Conservation (phyloP, 64 coral and sea anemone species). For the Montipora cactus region DNA sequence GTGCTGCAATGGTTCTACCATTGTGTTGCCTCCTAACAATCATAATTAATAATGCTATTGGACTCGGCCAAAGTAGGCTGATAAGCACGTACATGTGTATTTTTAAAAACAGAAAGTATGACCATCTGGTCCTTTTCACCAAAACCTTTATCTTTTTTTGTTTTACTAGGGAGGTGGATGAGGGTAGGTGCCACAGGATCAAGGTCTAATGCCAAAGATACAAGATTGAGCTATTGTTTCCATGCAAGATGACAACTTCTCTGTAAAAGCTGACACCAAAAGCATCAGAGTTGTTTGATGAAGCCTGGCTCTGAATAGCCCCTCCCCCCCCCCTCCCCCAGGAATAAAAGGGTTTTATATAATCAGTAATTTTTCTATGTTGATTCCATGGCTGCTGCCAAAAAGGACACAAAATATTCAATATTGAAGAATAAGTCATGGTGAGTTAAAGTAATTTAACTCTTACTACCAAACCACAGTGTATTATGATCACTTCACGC, state of each 20-base stretch:
- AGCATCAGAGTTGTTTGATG: conserved; percentile 46
- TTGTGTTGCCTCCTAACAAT: too few species aligned
- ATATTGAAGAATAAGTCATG: neutral
- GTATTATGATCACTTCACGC: neutral
- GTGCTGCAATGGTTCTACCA: too few species aligned
- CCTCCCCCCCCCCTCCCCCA: too few species aligned
- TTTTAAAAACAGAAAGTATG: too few species aligned
- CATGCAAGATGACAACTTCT: conserved; percentile 29
- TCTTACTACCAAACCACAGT: too few species aligned
- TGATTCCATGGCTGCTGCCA: neutral
- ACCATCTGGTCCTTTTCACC: neutral
- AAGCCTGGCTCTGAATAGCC: neutral
- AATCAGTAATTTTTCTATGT: too few species aligned
- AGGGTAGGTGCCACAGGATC: conserved; percentile 41
- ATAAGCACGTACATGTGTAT: too few species aligned
- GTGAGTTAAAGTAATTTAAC: too few species aligned
- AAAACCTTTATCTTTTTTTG: neutral
- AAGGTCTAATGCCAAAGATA: neutral
- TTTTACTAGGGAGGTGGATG: conserved; percentile 61
- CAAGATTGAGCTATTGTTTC: too few species aligned
- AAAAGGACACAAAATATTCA: neutral
- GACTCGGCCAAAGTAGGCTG: too few species aligned
- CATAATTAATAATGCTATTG: too few species aligned
- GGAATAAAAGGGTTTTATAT: too few species aligned
- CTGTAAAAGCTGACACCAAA: conserved; percentile 1